A percentile compares a stretch with the other conserved stretches of the same genome.
These are phyloP conservation scores for Eurytoma californica DNA, from an alignment of 2,888 invertebrate species.

Conservation along the genomic window DNA sequence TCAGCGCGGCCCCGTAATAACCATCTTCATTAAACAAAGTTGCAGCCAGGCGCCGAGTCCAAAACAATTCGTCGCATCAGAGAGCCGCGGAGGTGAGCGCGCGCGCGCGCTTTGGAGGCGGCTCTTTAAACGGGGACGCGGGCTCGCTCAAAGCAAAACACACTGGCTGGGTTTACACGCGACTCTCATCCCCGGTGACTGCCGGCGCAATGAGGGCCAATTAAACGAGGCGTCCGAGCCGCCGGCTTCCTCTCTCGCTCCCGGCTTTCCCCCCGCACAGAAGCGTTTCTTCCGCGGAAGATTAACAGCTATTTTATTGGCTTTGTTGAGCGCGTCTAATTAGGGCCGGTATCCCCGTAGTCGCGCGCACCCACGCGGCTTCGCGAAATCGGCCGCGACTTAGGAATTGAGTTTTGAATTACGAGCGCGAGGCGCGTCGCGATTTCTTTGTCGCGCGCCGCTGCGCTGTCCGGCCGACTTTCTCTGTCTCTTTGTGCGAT, in stretches of 20 bases:
- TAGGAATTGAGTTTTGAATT: no score
- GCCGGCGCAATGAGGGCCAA: slow-evolving; percentile 42
- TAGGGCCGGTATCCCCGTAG: slow-evolving; percentile 14
- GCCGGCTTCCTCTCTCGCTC: neutral
- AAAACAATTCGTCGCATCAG: neutral
- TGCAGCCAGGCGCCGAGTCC: no score
- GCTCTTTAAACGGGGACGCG: no score
- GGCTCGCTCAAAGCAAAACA: neutral
- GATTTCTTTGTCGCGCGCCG: no score
- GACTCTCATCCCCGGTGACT: neutral
- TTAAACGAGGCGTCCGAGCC: slow-evolving; percentile 46
- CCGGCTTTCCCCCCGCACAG: neutral
- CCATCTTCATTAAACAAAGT: no score
- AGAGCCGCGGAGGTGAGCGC: neutral
- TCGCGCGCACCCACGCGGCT: neutral
- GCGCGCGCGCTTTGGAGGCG: no score
- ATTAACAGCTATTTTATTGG: slow-evolving; percentile 55
- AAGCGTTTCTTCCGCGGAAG: slow-evolving; percentile 9
- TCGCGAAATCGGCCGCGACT: no score
- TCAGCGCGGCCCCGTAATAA: no score
- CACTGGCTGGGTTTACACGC: no score
- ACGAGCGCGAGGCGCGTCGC: no score
- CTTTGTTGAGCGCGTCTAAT: slow-evolving; percentile 41
- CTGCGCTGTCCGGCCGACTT: no score
- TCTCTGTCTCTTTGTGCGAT: slow-evolving; percentile 1